These are phyloP conservation scores for Apodemia duryi DNA, from an alignment of 2,888 invertebrate genomes.

Conservation along the genomic window DNA sequence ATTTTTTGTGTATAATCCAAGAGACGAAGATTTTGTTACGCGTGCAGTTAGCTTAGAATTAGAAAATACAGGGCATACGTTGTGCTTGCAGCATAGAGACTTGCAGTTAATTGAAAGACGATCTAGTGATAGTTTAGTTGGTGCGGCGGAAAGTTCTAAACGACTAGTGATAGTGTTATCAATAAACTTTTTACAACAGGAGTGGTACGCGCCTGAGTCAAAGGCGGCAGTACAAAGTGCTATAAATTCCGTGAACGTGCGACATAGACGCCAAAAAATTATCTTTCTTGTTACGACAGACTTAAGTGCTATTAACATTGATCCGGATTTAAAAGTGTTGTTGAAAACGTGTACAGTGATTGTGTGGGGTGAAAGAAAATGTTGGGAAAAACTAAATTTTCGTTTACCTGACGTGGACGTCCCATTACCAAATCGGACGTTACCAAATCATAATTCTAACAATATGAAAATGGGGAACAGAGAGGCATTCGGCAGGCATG, in stretches of 20 bases:
- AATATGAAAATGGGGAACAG: slow-evolving; percentile 69
- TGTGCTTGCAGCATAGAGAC: slow-evolving; percentile 85
- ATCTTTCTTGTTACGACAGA: slow-evolving; percentile 77
- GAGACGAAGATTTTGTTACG: slow-evolving; percentile 86
- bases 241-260: slow-evolving; percentile 81
- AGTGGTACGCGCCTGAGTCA: slow-evolving; percentile 91
- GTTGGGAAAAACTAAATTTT: slow-evolving; percentile 92
- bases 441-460: slow-evolving; percentile 63
- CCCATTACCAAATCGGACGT: slow-evolving; percentile 78
- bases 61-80: slow-evolving; percentile 81
- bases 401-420: slow-evolving; percentile 88
- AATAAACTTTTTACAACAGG: slow-evolving; percentile 88
- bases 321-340: slow-evolving; percentile 86
- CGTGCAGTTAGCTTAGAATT: slow-evolving; percentile 85
- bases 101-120: slow-evolving; percentile 79
- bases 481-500: slow-evolving; percentile 70
- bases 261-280: slow-evolving; percentile 80
- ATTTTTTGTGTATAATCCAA: slow-evolving; percentile 91
- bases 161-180: slow-evolving; percentile 90
- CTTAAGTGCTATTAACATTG: slow-evolving; percentile 82
- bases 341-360: slow-evolving; percentile 86
- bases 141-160: slow-evolving; percentile 81
- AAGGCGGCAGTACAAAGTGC: slow-evolving; percentile 89
- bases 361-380: slow-evolving; percentile 89
- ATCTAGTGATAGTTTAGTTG: slow-evolving; percentile 73